A percentile compares a stretch with the other conserved stretches of the same genome.
These are phyloP conservation scores for Terrapene triunguis DNA, from an alignment of 2,113 vertebrate species.

Conservation along the genomic window DNA sequence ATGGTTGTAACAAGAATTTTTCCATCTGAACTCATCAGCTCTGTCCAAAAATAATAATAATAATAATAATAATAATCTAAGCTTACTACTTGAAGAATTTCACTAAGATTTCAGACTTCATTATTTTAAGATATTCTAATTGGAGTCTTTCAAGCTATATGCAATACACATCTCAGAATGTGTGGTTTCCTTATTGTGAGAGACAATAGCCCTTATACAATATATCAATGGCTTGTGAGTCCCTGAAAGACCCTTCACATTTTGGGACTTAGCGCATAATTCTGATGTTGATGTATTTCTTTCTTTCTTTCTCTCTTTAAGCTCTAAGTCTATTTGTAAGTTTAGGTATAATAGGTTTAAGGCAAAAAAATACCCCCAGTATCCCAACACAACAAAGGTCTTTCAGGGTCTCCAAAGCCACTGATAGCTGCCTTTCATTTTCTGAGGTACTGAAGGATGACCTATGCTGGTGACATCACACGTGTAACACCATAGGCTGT, in stretches of 20 bases:
- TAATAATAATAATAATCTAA: neutral
- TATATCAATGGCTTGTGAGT: neutral
- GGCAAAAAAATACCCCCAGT: neutral
- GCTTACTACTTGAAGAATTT: neutral
- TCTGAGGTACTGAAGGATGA: neutral
- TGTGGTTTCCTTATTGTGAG: neutral
- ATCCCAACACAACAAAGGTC: neutral
- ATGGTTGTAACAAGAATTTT: neutral
- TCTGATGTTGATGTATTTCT: neutral
- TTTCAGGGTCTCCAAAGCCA: neutral
- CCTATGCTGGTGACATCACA: neutral
- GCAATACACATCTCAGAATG: fast-evolving
- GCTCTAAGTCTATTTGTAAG: neutral
- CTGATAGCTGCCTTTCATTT: neutral
- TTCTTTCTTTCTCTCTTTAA: no score
- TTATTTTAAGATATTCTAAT: neutral
- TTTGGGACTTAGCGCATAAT: neutral
- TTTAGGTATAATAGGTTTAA: neutral
- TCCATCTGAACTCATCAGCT: neutral
- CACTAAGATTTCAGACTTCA: neutral
- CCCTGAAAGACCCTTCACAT: neutral
- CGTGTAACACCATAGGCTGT: fast-evolving
- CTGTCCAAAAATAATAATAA: neutral
- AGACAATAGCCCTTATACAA: neutral
- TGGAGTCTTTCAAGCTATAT: neutral